Percentiles rank a stretch among this genome's conserved stretches.
Conservation (phyloP, 2,113 vertebrate genomes). For the Apteryx mantelli region DNA sequence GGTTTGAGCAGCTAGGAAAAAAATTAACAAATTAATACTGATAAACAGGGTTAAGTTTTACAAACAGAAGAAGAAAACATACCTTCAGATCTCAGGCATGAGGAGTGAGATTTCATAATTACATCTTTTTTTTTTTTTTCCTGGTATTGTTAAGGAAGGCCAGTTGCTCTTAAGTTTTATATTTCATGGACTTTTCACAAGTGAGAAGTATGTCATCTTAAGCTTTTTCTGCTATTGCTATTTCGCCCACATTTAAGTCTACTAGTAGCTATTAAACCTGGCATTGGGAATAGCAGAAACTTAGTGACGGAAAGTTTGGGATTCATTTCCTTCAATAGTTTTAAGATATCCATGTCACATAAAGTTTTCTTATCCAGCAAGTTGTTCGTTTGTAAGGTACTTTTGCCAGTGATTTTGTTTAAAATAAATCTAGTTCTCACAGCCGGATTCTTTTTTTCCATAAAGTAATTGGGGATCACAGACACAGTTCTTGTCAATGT, state of each 20-base stretch:
- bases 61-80: neutral
- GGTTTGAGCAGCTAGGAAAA: neutral
- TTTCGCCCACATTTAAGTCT: slow-evolving; percentile 8
- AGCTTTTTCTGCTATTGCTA: neutral
- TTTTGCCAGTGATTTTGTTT: slow-evolving; percentile 55
- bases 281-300: neutral
- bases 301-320: slow-evolving; percentile 11
- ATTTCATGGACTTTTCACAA: neutral
- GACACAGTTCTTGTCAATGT: neutral
- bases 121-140: neutral
- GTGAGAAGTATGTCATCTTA: neutral
- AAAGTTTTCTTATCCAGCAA: neutral
- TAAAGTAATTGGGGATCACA: slow-evolving; percentile 15
- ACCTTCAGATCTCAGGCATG: neutral
- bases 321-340: neutral
- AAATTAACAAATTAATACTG: neutral
- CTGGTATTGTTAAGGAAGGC: neutral
- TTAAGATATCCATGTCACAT: neutral
- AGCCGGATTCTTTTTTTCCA: too few species aligned
- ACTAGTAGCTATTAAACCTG: slow-evolving; percentile 31
- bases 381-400: neutral
- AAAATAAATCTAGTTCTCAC: neutral
- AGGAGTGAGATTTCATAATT: neutral
- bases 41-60: neutral
- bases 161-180: neutral